A percentile compares a stretch with the other conserved stretches of the same genome.
Conservation (phyloP, 2,888 invertebrate genomes). For the Neoaliturus tenellus region DNA sequence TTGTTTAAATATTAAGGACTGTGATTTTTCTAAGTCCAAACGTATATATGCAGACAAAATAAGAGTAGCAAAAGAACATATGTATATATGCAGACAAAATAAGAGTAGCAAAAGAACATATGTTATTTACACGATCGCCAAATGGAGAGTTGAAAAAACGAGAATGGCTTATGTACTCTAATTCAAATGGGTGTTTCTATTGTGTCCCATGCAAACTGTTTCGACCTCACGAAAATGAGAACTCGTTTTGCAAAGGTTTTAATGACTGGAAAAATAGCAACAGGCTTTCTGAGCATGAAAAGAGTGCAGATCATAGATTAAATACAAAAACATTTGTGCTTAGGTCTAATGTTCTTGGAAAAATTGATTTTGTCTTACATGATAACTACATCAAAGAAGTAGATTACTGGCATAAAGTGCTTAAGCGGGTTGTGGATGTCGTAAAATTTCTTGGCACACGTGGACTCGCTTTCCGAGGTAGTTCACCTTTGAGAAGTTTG, state of each 20-base stretch:
- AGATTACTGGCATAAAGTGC: constrained; percentile 64
- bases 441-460: constrained; percentile 56
- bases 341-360: constrained; percentile 15
- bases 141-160: constrained; percentile 39
- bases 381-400: constrained; percentile 40
- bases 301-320: constrained; percentile 38
- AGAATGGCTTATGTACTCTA: constrained; percentile 41
- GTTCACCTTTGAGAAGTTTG: background rate
- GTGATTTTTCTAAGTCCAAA: constrained; percentile 40
- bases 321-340: constrained; percentile 37
- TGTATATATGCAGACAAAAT: too few relatives aligned
- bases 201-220: constrained; percentile 41
- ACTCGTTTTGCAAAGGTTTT: constrained; percentile 41
- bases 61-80: too few relatives aligned
- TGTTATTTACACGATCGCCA: constrained; percentile 32
- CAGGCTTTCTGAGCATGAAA: constrained; percentile 23
- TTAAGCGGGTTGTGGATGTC: constrained; percentile 62
- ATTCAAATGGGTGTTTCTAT: constrained; percentile 39
- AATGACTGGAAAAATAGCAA: constrained; percentile 17
- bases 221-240: constrained; percentile 20
- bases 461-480: background rate
- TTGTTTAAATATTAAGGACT: constrained; percentile 16
- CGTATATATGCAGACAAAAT: constrained; percentile 12
- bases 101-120: constrained; percentile 25
- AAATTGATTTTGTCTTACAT: constrained; percentile 9